Base-by-base conservation (phyloP, 2,113 vertebrate species). In the Leucosticte australis region DNA sequence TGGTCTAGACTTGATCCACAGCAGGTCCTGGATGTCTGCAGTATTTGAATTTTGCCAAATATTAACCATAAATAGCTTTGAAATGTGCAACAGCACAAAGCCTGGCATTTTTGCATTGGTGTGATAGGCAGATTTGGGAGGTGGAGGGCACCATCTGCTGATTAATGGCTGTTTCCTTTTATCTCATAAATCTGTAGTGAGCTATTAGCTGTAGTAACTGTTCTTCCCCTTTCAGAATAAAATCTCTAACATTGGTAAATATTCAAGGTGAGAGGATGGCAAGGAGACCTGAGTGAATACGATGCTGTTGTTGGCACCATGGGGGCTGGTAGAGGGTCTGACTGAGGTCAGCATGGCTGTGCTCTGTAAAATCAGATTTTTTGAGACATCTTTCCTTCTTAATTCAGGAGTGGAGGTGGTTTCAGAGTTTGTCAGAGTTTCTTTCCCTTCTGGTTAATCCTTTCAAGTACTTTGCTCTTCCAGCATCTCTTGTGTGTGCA, bases 401-500 rank as follows among this genome's bases (percentile, higher is more conserved):
- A 42, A 39, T 65, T 47, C 63, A 35, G n/a, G 9, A 81, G 5
- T 33, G 9, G 31, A 82, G 10, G 5, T 57, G 33, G 6, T 30
- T 86, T 92, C 41, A 82, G 33, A 56, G 33, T 22, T 56, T 23
- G 20, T 31, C 15, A 71, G 24, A 55, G 17, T 37, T 75, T 76
- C 19, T 68, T 71, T 33, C 46, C 11, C 11, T 76, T 67, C 39
- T 33, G 9, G 16, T 71, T 52, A 78, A 68, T 84, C 62, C 41
- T 89, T 78, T 15, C 11, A 15, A 75, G 9, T 13, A 24, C 30
- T 68, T 71, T 33, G 22, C 9, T 70, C 15, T 65, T 22, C 24
- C 65, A 64, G 15, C 37, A 49, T 16, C 65, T 64, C 19, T 31
- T 1, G 0, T 1, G 9, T 15, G 6, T 62, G 26, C 0, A 0